Evolutionary conservation across 2,113 vertebrate genomes (phyloP).

Genomic region (Melanerpes formicivorus): DNA sequence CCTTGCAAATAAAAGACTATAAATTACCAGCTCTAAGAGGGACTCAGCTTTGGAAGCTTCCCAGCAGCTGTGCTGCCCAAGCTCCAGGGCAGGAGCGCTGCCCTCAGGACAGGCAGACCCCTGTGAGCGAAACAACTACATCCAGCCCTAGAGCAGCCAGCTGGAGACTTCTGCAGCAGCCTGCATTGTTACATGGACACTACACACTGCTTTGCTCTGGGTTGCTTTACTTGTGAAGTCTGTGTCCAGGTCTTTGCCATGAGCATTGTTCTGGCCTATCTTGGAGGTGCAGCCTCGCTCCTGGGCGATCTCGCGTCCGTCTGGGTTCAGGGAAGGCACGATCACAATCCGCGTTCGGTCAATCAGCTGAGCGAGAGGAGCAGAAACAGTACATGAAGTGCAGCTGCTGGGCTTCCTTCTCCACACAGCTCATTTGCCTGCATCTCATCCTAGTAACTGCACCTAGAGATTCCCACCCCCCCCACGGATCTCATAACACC

Average conservation of each 20-base stretch:
- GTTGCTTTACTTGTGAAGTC: constrained; percentile 88
- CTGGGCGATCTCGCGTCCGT: constrained; percentile 88
- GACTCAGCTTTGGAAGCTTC: neutral
- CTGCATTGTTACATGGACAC: neutral
- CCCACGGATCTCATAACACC: accelerated
- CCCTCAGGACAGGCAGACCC: neutral
- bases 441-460: neutral
- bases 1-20: neutral
- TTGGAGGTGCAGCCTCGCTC: constrained; percentile 88
- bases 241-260: constrained; percentile 89
- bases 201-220: constrained; percentile 1
- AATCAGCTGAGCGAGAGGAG: constrained; percentile 82
- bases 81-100: neutral
- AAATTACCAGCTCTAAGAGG: neutral
- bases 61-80: neutral
- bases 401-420: neutral
- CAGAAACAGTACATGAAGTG: neutral
- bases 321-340: constrained; percentile 94
- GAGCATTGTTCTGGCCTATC: constrained; percentile 82
- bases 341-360: constrained; percentile 93
- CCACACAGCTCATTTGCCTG: neutral
- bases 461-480: neutral
- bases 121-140: accelerated
- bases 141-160: neutral
- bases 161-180: neutral